Evolutionary conservation across 2,888 invertebrate genomes (phyloP).

Genomic region (Saturnia pavonia): DNA sequence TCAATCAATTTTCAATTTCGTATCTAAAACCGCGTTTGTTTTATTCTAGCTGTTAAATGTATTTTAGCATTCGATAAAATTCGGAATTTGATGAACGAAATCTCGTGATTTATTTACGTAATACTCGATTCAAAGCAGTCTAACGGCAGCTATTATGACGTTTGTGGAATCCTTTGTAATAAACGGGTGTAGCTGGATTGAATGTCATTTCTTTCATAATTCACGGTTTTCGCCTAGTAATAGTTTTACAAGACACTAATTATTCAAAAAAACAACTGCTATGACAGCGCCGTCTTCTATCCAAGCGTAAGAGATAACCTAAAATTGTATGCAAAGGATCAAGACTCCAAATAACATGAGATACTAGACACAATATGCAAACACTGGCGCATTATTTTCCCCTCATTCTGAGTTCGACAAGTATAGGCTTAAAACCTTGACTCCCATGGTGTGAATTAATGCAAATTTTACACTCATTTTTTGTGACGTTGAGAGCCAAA

Average conservation of each 20-base stretch:
- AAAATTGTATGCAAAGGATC: no score
- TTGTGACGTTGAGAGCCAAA: no score
- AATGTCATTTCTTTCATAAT: background rate
- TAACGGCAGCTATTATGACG: conserved; percentile 25
- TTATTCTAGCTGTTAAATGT: conserved; percentile 38
- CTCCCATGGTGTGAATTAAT: no score
- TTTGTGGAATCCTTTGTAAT: conserved; percentile 32
- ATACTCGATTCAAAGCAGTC: conserved; percentile 26
- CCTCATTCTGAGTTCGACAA: no score
- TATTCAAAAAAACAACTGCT: background rate
- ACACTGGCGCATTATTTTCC: no score
- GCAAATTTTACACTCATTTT: no score
- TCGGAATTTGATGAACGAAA: conserved; percentile 32
- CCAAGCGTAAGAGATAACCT: no score
- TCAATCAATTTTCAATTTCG: conserved; percentile 40
- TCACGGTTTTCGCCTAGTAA: background rate
- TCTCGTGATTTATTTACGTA: conserved; percentile 37
- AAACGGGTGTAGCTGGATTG: conserved; percentile 18
- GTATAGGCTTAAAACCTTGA: no score
- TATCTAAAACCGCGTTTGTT: conserved; percentile 36
- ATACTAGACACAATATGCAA: no score
- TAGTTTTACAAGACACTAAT: background rate
- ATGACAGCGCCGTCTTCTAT: background rate
- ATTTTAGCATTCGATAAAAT: conserved; percentile 39
- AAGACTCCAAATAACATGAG: no score